Base-by-base conservation (phyloP, 2,888 invertebrate species). In the Sialis fuliginosa region DNA sequence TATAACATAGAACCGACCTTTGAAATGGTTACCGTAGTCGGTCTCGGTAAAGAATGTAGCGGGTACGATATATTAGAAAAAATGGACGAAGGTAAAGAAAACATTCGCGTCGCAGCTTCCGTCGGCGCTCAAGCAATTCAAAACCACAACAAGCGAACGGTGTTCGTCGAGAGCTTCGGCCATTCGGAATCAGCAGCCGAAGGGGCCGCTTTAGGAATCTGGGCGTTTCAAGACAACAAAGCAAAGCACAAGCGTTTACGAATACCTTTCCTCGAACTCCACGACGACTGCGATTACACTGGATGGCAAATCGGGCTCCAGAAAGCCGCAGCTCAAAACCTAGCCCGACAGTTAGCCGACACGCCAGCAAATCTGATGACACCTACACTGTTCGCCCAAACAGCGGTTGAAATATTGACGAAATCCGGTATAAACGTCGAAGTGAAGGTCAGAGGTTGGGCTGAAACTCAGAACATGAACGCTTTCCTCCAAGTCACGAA, bases 341-440 rank as follows among this genome's bases (percentile, higher is more conserved):
- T 77, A 54, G 77, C 79, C 2, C 65, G 81, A 31, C 62, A 63
- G 48, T 62, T 82, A 22, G 70, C 72, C 56, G 81, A 82, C 53
- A 74, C 72, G 5, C 81, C 82, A 2, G 71, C 79, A 13, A 82
- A 82, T 60, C 55, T 70, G 48, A 69, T 81, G 66, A 80, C 81
- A 0, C 82, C 82, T 5, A 71, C 72, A 2, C 66, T 70, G 49
- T 81, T 81, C 58, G 68, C 75, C 2, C 59, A 75, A 54, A 63
- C 63, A 48, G 68, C 67, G 1, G 58, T 65, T 12, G 56, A 63
- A 2, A 56, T 74, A 10, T 55, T 58, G 6, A 52, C 55, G 52
- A 65, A 65, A 5, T 57, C 63, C 22, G 67, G 67, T n/a, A 60
- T 75, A 1, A 55, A 63, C 6, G 70, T 77, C 6, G 57, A 64